Percentiles rank a stretch among this genome's conserved stretches.
phyloP scores from a whole-genome alignment of 1,140 invertebrate genomes.

The Drosophila biarmipes region DNA sequence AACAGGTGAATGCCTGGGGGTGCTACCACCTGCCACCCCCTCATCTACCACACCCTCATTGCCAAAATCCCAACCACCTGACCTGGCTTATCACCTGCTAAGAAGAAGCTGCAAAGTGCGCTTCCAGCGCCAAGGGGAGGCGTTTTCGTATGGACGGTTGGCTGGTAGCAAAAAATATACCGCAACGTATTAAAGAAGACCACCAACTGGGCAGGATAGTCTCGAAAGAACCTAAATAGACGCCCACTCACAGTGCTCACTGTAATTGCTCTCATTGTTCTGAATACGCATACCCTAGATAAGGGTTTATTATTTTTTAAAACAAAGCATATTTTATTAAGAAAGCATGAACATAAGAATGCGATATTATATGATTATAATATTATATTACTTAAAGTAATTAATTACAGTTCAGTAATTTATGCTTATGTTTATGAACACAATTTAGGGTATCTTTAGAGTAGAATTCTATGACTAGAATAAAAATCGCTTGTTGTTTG shows the following conservation, averaged over 20 bases:
- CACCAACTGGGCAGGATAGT: slow-evolving; percentile 54
- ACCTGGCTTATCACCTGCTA: slow-evolving; percentile 61
- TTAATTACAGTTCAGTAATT: too few relatives aligned
- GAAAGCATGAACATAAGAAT: too few relatives aligned
- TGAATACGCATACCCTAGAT: not conserved
- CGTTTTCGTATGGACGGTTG: slow-evolving; percentile 14
- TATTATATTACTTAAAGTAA: too few relatives aligned
- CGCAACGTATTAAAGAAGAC: slow-evolving; percentile 74
- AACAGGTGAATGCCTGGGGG: slow-evolving; percentile 43
- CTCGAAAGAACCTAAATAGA: slow-evolving; percentile 15
- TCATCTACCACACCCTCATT: slow-evolving; percentile 19
- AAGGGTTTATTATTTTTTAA: not conserved
- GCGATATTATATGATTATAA: too few relatives aligned
- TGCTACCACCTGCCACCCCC: slow-evolving; percentile 7
- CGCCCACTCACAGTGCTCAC: slow-evolving; percentile 61
- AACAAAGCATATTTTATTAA: too few relatives aligned
- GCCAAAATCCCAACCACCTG: slow-evolving; percentile 42
- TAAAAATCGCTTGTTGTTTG: not conserved
- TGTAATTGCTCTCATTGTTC: slow-evolving; percentile 12
- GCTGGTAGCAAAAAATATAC: slow-evolving; percentile 49
- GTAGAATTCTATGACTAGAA: not conserved
- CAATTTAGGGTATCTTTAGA: not conserved
- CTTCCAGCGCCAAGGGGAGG: slow-evolving; percentile 30
- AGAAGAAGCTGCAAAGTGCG: slow-evolving; percentile 67
- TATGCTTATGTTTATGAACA: too few relatives aligned